phyloP scores from a whole-genome alignment of 2,797 vertebrate species.

The Chromis chromis region DNA sequence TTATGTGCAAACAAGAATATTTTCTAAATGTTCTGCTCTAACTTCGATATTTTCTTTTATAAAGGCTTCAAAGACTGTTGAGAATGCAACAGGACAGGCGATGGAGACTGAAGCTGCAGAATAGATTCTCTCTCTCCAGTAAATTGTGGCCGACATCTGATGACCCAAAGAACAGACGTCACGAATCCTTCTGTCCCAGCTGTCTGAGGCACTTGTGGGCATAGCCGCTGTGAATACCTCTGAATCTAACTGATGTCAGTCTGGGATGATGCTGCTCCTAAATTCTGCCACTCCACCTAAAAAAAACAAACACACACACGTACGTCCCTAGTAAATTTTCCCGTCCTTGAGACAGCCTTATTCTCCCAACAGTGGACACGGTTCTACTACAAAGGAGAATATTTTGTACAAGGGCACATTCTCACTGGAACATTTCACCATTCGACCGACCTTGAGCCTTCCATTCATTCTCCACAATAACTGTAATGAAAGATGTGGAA shows the following conservation, averaged over 20 bases:
- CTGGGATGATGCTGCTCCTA: slow-evolving; percentile 79
- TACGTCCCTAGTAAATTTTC: slow-evolving; percentile 53
- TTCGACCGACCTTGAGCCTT: slow-evolving; percentile 58
- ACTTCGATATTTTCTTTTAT: not conserved
- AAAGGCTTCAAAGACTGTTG: slow-evolving; percentile 95
- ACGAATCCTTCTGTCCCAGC: slow-evolving; percentile 77
- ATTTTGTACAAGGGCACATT: slow-evolving; percentile 48
- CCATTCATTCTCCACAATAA: slow-evolving; percentile 42
- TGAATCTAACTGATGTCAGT: slow-evolving; percentile 79
- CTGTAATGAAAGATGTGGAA: slow-evolving; percentile 58
- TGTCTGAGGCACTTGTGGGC: slow-evolving; percentile 77
- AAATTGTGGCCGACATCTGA: slow-evolving; percentile 67
- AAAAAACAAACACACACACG: slow-evolving; percentile 40
- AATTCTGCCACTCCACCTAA: slow-evolving; percentile 70
- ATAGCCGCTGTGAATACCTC: slow-evolving; percentile 80
- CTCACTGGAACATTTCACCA: slow-evolving; percentile 51
- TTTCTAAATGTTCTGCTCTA: not conserved
- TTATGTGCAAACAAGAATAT: not conserved
- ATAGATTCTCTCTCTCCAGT: slow-evolving; percentile 70
- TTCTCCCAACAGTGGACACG: slow-evolving; percentile 42
- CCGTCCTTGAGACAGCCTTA: slow-evolving; percentile 59
- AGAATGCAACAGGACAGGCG: slow-evolving; percentile 91
- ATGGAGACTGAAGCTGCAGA: slow-evolving; percentile 91
- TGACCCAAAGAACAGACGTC: slow-evolving; percentile 80
- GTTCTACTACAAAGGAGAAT: slow-evolving; percentile 42